phyloP scores from a whole-genome alignment of 2,797 vertebrate species.

The Danio tinwini region DNA sequence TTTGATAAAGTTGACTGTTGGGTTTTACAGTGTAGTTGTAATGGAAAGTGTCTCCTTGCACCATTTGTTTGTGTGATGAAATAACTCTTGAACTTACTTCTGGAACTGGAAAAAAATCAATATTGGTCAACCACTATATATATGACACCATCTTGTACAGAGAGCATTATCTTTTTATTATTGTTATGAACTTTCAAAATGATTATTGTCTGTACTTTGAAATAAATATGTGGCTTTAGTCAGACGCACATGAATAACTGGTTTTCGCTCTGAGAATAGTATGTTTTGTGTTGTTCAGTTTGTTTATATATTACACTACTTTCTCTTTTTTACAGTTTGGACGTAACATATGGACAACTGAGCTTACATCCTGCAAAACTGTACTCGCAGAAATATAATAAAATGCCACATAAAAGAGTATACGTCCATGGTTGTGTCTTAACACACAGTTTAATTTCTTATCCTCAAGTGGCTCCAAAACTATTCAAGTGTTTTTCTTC shows the following conservation, averaged over 20 bases:
- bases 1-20: too few relatives aligned
- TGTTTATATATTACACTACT: not conserved
- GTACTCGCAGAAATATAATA: not conserved
- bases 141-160: not conserved
- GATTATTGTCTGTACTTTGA: not conserved
- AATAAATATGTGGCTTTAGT: not conserved
- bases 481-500: too few relatives aligned
- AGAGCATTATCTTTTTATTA: slow-evolving; percentile 11
- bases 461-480: too few relatives aligned
- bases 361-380: not conserved
- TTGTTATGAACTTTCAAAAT: not conserved
- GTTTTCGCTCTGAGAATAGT: not conserved
- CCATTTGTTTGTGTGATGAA: too few relatives aligned
- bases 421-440: not conserved
- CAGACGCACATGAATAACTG: not conserved
- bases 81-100: too few relatives aligned
- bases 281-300: not conserved
- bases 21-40: too few relatives aligned
- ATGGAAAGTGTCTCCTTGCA: too few relatives aligned
- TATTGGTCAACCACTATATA: too few relatives aligned
- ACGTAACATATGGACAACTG: not conserved
- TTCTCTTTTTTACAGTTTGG: not conserved
- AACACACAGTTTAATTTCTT: too few relatives aligned
- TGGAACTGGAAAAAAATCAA: too few relatives aligned
- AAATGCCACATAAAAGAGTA: not conserved